A percentile compares a stretch with the other conserved stretches of the same genome.
Evolutionary conservation across 2,797 vertebrate species (phyloP).

Genomic region (Pseudochromis fuscus): DNA sequence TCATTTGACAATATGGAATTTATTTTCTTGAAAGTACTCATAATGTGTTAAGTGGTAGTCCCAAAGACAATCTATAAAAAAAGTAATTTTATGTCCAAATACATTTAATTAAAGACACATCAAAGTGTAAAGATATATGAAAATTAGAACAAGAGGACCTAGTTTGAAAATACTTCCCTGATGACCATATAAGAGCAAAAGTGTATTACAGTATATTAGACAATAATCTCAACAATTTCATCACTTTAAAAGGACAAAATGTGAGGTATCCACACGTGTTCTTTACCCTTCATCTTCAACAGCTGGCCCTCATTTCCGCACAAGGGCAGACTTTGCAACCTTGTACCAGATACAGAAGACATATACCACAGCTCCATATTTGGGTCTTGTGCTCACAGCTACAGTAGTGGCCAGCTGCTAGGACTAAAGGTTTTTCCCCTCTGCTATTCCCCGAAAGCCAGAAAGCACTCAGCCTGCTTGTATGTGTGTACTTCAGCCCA

Average conservation of each 20-base stretch:
- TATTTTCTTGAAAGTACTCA: not conserved
- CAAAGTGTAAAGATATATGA: too few species aligned
- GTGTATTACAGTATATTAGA: not conserved
- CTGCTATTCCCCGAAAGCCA: conserved; percentile 60
- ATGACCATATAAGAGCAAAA: too few species aligned
- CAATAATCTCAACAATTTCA: conserved; percentile 13
- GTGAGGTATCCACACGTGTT: conserved; percentile 62
- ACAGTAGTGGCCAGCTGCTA: conserved; percentile 74
- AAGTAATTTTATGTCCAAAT: too few species aligned
- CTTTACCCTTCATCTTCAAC: conserved; percentile 56
- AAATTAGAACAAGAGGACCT: not conserved
- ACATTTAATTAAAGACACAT: too few species aligned
- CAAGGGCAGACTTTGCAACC: conserved; percentile 62
- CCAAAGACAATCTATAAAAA: too few species aligned
- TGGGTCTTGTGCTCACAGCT: conserved; percentile 71
- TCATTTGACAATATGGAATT: too few species aligned
- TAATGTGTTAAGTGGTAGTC: too few species aligned
- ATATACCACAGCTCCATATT: conserved; percentile 78
- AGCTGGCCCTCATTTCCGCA: conserved; percentile 69
- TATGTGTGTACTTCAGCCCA: conserved; percentile 52
- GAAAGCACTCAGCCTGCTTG: conserved; percentile 56
- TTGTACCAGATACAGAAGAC: conserved; percentile 72
- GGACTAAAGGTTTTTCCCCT: conserved; percentile 68
- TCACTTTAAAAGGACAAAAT: conserved; percentile 54
- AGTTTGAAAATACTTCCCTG: too few species aligned